phyloP scores from a whole-genome alignment of 2,113 vertebrate genomes.

The Aptenodytes forsteri region DNA sequence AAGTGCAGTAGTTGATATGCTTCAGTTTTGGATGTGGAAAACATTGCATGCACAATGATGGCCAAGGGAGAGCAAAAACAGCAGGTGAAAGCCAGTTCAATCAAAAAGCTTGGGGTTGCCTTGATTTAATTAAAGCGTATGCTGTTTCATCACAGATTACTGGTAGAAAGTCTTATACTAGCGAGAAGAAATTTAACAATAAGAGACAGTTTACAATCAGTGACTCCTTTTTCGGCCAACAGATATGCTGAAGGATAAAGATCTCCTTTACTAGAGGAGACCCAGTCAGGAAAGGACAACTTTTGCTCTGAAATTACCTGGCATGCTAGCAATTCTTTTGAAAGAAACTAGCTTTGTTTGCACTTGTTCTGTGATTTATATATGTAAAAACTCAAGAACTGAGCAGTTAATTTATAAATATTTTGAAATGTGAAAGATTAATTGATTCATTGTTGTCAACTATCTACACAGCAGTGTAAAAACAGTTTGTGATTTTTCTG shows the following conservation, averaged over 20 bases:
- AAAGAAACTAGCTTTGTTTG: not conserved
- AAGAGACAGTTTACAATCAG: not conserved
- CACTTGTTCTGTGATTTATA: not conserved
- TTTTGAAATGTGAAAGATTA: not conserved
- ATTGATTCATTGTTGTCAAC: not conserved
- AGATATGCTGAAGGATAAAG: not conserved
- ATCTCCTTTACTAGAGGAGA: not conserved
- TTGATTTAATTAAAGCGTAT: not conserved
- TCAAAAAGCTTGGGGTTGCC: not conserved
- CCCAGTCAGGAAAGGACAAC: not conserved
- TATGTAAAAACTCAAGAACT: not conserved
- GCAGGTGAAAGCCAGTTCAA: not conserved
- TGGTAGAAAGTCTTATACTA: not conserved
- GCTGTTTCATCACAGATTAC: not conserved
- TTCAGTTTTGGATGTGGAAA: not conserved
- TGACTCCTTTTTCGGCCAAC: not conserved
- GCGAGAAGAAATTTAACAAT: not conserved
- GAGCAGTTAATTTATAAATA: not conserved
- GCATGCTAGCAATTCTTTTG: not conserved
- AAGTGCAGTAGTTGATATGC: not conserved
- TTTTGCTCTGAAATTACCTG: not conserved
- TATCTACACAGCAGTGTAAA: not conserved
- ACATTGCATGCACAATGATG: not conserved
- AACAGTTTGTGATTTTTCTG: not conserved
- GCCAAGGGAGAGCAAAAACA: not conserved